Base-by-base conservation (phyloP, 2,113 vertebrate species). In the Calidris pugnax region DNA sequence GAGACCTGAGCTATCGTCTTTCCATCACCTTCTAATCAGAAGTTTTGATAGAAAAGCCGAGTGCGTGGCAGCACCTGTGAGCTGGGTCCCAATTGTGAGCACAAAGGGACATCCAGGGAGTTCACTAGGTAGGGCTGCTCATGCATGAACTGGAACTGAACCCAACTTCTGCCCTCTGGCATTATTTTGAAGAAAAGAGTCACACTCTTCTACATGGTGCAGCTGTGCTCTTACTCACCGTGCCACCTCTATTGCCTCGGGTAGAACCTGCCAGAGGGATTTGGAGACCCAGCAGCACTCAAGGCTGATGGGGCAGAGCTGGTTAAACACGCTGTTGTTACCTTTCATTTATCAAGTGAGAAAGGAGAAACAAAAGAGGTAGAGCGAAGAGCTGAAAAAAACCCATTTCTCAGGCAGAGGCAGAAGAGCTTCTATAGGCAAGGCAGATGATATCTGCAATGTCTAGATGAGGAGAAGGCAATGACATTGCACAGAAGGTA, bases 131-230 rank as follows among this genome's bases (percentile, higher is more conserved):
- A 81, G 83, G 24, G 43, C 9, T 89, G 21, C 22, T 83, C 13
- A 7, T 57, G 75, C 20, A 30, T 39, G 43, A 87, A 12, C 57
- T 85, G 81, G 69, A 91, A 19, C 57, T 66, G 85, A 75, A 74
- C 53, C 23, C 59, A 63, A 51, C 23, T 88, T 67, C 26, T 92
- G 60, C 77, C 66, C 77, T 85, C 73, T 56, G 79, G 93, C 89
- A 85, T 48, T 68, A n/a, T 60, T 87, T 68, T 75, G 66, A 84
- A 81, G 35, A 89, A 55, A 30, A 62, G 12, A 51, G 48, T 60
- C 71, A 24, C 17, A 2, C 12, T 88, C 26, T 72, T 55, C 22
- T 75, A 0, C 0, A 0, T 35, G 73, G 27, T 47, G 23, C 62
- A 87, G 47, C 71, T 64, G 30, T 72, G 45, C 48, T 45, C 24